phyloP scores from a whole-genome alignment of 1,140 invertebrate species.

The Pachyrhynchus sulphureomaculatus region DNA sequence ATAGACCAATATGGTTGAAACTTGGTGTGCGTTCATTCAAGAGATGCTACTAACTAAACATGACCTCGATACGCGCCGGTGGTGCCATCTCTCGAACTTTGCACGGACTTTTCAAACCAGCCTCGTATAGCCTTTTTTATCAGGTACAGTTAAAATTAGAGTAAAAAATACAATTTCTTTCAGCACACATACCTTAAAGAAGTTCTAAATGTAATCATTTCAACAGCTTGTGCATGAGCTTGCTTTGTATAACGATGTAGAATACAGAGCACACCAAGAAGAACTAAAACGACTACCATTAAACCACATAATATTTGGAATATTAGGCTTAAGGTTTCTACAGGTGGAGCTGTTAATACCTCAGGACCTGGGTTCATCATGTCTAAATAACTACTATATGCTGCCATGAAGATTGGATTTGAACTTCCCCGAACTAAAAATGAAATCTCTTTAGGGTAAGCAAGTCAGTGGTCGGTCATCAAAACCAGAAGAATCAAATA shows the following conservation, averaged over 20 bases:
- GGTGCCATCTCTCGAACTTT: too few species aligned
- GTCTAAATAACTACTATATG: conserved; percentile 61
- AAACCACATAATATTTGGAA: conserved; percentile 62
- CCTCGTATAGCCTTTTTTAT: too few species aligned
- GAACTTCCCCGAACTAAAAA: conserved; percentile 37
- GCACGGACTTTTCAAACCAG: too few species aligned
- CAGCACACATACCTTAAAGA: conserved; percentile 66
- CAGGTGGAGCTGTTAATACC: conserved; percentile 44
- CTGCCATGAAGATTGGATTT: conserved; percentile 47
- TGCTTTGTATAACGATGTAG: conserved; percentile 73
- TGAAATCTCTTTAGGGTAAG: too few species aligned
- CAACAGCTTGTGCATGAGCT: conserved; percentile 70
- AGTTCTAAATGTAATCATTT: conserved; percentile 70
- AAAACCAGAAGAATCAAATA: conserved; percentile 1
- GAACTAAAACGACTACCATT: conserved; percentile 64
- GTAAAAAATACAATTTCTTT: too few species aligned
- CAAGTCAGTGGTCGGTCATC: background rate
- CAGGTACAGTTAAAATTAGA: too few species aligned
- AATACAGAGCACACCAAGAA: conserved; percentile 67
- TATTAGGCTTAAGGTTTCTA: conserved; percentile 50
- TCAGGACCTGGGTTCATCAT: conserved; percentile 57
- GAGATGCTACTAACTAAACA: too few species aligned
- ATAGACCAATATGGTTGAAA: too few species aligned
- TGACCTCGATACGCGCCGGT: too few species aligned
- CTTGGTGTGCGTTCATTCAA: too few species aligned